These are phyloP conservation scores for Meta bourneti DNA, from an alignment of 2,888 invertebrate genomes.

Conservation along the genomic window DNA sequence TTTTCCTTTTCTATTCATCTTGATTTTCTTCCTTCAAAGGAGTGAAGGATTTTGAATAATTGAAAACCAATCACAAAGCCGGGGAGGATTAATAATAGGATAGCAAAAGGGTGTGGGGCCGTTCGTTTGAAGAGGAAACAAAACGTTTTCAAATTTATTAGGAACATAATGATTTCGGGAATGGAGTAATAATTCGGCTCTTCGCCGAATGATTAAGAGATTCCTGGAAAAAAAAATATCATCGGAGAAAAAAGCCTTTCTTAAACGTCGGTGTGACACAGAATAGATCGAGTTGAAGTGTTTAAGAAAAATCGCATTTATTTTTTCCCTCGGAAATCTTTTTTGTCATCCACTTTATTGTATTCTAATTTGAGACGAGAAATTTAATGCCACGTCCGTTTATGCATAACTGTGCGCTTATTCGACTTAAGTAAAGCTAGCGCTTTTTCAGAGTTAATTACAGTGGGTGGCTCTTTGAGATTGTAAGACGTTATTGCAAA, in stretches of 20 bases:
- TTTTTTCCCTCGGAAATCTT: conserved; percentile 9
- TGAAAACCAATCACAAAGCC: conserved; percentile 68
- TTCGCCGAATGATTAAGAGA: conserved; percentile 55
- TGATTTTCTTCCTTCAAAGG: conserved; percentile 17
- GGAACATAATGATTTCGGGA: conserved; percentile 56
- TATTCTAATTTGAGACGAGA: conserved; percentile 18
- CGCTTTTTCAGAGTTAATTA: background rate
- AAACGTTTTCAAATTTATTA: conserved; percentile 57
- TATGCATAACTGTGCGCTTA: background rate
- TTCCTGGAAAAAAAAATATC: conserved; percentile 20
- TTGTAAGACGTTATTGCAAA: background rate
- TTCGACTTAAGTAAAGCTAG: background rate
- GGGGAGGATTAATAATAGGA: conserved; percentile 44
- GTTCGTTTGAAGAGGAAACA: background rate
- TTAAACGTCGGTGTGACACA: conserved; percentile 28
- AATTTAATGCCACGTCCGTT: background rate
- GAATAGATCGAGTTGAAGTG: background rate
- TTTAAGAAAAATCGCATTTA: conserved; percentile 25
- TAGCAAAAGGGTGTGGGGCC: conserved; percentile 13
- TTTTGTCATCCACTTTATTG: conserved; percentile 10
- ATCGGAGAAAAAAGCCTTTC: background rate
- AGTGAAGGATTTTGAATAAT: conserved; percentile 68
- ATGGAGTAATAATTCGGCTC: conserved; percentile 70
- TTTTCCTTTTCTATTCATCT: conserved; percentile 28
- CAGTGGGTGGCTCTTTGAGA: background rate